A percentile compares a stretch with the other conserved stretches of the same genome.
These are phyloP conservation scores for Halcyon smyrnensis DNA, from an alignment of 2,797 vertebrate genomes.

Conservation along the genomic window DNA sequence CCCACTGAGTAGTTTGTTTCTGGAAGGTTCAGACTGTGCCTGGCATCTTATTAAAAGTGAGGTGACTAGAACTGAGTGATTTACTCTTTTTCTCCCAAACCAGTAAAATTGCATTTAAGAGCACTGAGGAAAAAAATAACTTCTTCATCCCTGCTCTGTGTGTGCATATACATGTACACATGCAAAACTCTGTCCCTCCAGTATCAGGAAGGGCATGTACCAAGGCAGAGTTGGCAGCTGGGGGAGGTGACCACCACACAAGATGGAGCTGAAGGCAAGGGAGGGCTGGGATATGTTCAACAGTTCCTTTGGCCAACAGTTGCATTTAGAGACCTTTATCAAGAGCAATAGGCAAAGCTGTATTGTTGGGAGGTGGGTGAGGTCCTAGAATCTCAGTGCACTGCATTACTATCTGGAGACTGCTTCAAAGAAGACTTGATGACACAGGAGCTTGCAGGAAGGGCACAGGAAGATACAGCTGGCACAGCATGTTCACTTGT, in stretches of 20 bases:
- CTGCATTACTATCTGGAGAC: background rate
- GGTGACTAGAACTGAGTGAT: background rate
- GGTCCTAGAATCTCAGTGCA: background rate
- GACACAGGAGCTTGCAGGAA: background rate
- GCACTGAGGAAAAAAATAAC: background rate
- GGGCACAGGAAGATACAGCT: background rate
- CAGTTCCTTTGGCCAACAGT: background rate
- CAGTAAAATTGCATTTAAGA: background rate
- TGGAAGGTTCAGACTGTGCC: background rate
- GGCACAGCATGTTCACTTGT: background rate
- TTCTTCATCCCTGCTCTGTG: background rate
- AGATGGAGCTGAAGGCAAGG: background rate
- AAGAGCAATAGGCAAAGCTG: background rate
- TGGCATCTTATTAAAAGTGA: constrained; percentile 20
- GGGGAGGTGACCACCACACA: background rate
- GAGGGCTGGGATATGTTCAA: background rate
- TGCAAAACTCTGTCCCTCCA: background rate
- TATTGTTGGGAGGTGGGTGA: background rate
- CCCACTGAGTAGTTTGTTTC: background rate
- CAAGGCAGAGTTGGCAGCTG: background rate
- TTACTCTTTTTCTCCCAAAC: background rate
- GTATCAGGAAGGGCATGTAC: background rate
- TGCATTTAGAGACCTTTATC: background rate
- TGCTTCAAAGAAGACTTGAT: background rate
- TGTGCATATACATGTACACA: background rate